Conservation (phyloP, 2,888 invertebrate species). For the Xanthostigma xanthostigma region DNA sequence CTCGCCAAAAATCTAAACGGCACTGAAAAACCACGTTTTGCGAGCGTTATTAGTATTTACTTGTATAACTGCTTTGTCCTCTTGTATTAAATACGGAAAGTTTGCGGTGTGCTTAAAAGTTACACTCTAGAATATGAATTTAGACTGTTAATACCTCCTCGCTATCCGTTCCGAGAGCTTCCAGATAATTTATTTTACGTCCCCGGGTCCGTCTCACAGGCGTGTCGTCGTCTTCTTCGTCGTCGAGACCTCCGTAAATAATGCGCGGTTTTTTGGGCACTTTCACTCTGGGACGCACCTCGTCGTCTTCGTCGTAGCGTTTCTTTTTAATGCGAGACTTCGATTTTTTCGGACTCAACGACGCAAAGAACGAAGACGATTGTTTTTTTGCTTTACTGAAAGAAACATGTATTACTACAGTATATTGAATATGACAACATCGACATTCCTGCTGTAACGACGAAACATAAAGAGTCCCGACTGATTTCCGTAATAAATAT, state of each 20-base stretch:
- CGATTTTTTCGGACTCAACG: slow-evolving; percentile 27
- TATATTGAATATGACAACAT: no score
- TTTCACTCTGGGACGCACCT: slow-evolving; percentile 20
- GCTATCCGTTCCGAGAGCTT: slow-evolving; percentile 57
- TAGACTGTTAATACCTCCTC: slow-evolving; percentile 38
- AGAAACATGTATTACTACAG: background rate
- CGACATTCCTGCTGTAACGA: no score
- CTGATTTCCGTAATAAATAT: no score
- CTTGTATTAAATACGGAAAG: no score
- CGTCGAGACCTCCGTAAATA: slow-evolving; percentile 42
- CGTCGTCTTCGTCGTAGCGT: slow-evolving; percentile 28
- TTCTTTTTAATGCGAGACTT: slow-evolving; percentile 32
- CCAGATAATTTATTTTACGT: slow-evolving; percentile 61
- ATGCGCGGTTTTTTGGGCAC: slow-evolving; percentile 21
- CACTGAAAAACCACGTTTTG: no score
- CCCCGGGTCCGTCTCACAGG: slow-evolving; percentile 54
- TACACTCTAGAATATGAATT: background rate
- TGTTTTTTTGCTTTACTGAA: background rate
- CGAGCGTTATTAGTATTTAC: no score
- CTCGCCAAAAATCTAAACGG: no score
- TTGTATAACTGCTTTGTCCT: no score
- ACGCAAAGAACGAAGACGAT: no score
- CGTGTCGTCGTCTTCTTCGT: slow-evolving; percentile 32
- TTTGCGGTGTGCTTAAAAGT: no score
- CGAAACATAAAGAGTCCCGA: no score